phyloP scores from a whole-genome alignment of 2,113 vertebrate genomes.

The Colossoma macropomum region DNA sequence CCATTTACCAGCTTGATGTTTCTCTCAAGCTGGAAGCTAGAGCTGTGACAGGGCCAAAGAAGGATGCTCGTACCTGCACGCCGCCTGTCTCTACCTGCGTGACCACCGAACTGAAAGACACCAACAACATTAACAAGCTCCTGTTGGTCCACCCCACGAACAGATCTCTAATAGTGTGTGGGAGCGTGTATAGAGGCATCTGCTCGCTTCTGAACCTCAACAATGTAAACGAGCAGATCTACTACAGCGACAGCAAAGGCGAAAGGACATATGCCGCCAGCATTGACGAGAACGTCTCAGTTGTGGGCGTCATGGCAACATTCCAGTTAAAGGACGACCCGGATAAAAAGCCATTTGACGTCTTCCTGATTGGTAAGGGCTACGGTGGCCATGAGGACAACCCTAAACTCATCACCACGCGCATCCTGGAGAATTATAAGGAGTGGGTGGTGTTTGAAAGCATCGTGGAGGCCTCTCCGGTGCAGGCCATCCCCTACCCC shows the following conservation, averaged over 20 bases:
- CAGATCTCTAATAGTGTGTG: slow-evolving; percentile 84
- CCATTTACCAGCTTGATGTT: slow-evolving; percentile 84
- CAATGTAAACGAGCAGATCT: slow-evolving; percentile 76
- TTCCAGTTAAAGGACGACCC: slow-evolving; percentile 49
- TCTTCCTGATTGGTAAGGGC: slow-evolving; percentile 93
- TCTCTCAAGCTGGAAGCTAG: slow-evolving; percentile 70
- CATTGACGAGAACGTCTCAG: slow-evolving; percentile 86
- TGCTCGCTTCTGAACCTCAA: slow-evolving; percentile 87
- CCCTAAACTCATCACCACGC: slow-evolving; percentile 93
- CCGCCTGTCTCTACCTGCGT: slow-evolving; percentile 83
- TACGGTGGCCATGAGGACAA: slow-evolving; percentile 91
- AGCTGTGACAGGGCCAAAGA: slow-evolving; percentile 77
- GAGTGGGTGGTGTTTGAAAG: slow-evolving; percentile 91
- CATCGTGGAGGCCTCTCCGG: slow-evolving; percentile 84
- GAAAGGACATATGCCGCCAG: slow-evolving; percentile 96
- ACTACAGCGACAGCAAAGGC: slow-evolving; percentile 88
- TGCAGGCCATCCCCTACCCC: slow-evolving; percentile 84
- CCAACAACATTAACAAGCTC: slow-evolving; percentile 90
- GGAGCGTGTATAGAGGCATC: slow-evolving; percentile 92
- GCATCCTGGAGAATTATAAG: slow-evolving; percentile 79
- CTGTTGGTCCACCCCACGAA: slow-evolving; percentile 81
- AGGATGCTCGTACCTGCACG: slow-evolving; percentile 87
- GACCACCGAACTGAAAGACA: slow-evolving; percentile 79
- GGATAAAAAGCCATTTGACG: slow-evolving; percentile 61
- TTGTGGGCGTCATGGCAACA: slow-evolving; percentile 89